Percentiles rank a stretch among this genome's conserved stretches.
These are phyloP conservation scores for Neodiprion lecontei DNA, from an alignment of 1,140 invertebrate species.

Conservation along the genomic window DNA sequence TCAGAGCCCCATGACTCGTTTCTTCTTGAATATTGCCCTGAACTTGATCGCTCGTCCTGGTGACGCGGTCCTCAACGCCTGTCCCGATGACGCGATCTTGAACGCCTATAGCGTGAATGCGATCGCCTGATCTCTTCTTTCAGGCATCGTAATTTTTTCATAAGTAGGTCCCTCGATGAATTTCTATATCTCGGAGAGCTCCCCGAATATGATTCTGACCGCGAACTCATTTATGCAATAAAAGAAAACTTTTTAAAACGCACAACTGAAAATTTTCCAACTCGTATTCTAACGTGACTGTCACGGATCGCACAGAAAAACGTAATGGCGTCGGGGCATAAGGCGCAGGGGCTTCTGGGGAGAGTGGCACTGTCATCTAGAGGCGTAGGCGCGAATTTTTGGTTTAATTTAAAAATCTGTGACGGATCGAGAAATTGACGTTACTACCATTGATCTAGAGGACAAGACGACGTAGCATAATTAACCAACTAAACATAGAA, in stretches of 20 bases:
- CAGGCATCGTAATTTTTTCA: background rate
- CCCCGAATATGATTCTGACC: background rate
- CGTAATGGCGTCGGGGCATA: constrained; percentile 23
- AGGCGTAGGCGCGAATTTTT: constrained; percentile 14
- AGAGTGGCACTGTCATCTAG: constrained; percentile 9
- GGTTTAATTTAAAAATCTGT: constrained; percentile 8
- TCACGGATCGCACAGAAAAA: constrained; percentile 27
- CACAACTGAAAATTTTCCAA: constrained; percentile 20
- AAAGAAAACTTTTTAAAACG: constrained; percentile 13
- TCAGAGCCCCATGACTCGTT: constrained; percentile 13
- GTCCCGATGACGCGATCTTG: constrained; percentile 5
- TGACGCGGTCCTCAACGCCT: constrained; percentile 19
- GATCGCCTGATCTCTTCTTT: background rate
- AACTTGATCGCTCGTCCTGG: constrained; percentile 13
- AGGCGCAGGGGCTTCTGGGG: constrained; percentile 17
- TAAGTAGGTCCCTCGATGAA: background rate
- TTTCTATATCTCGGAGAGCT: constrained; percentile 4
- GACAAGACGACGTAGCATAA: constrained; percentile 27
- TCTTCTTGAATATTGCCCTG: background rate
- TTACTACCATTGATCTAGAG: constrained; percentile 20
- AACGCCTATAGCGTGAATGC: background rate
- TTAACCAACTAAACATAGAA: constrained; percentile 54
- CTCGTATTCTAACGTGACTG: constrained; percentile 18
- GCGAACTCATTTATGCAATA: constrained; percentile 1
- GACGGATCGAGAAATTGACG: constrained; percentile 22